Evolutionary conservation across 2,113 vertebrate genomes (phyloP).

Genomic region (Pteropus alecto): DNA sequence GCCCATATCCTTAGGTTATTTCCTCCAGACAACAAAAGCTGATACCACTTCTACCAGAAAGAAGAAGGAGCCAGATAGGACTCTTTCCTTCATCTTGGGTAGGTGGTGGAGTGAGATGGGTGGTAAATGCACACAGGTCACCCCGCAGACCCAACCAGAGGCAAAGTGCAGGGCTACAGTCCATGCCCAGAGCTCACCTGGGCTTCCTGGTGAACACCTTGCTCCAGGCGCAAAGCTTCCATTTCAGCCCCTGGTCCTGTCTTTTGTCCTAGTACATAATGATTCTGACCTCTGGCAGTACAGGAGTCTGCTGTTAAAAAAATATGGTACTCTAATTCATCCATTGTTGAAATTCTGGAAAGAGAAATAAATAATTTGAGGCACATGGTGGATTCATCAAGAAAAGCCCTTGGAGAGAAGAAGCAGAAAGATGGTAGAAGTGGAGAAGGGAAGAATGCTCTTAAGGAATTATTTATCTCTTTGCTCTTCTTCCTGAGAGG

Average conservation of each 20-base stretch:
- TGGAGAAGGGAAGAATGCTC: constrained; percentile 34
- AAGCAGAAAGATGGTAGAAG: constrained; percentile 18
- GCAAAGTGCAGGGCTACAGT: not conserved
- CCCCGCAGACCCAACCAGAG: not conserved
- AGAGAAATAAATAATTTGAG: constrained; percentile 67
- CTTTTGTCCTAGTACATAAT: constrained; percentile 22
- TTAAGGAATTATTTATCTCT: constrained; percentile 63
- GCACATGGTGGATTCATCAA: constrained; percentile 66
- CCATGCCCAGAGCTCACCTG: not conserved
- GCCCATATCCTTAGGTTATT: not conserved
- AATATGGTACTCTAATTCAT: constrained; percentile 30
- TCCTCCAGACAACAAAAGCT: not conserved
- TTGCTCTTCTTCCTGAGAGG: constrained; percentile 55
- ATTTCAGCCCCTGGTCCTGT: not conserved
- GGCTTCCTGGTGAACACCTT: not conserved
- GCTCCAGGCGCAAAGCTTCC: not conserved
- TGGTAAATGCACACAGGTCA: not conserved
- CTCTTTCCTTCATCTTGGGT: not conserved
- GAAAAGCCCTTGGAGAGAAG: constrained; percentile 50
- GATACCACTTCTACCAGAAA: not conserved
- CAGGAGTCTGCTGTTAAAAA: constrained; percentile 49
- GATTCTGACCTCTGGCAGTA: constrained; percentile 50
- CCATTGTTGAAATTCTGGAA: constrained; percentile 57
- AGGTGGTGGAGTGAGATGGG: not conserved
- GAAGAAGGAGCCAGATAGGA: not conserved